Base-by-base conservation (phyloP, 2,113 vertebrate genomes). In the Cryptotis parvus region DNA sequence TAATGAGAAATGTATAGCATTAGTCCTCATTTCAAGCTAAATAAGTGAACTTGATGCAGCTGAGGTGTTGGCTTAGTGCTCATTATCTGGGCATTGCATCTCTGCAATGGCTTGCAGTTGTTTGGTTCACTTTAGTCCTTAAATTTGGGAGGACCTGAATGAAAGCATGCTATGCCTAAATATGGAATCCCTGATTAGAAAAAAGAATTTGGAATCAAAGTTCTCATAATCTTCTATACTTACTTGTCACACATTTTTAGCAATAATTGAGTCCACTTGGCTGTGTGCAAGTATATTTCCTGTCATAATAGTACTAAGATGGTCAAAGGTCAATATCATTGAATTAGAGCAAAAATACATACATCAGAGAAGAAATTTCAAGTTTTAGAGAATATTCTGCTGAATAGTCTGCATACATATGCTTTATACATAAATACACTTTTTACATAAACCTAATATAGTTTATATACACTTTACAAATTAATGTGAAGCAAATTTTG, bases 1-100 rank as follows among this genome's bases (percentile, higher is more conserved):
- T 93, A 92, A 39, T 52, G 80, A 76, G 90, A 94, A 93, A 80
- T 18, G 87, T 63, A 80, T 11, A 85, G 43, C 61, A 85, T 61
- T 52, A 73, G 85, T 65, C 16, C 74, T 88, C 16, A 85, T 82
- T 70, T 35, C 0, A 0, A 11, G 0, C 18, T 76, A 91, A 91
- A 26, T 73, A 84, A 69, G 41, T 80, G 68, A 95, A 58, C 45
- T 84, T 49, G 52, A 37, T 77, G 79, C 31, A 52, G 55, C 90
- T 2, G 80, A 29, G 14, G 68, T 2, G 1, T 86, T 86, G 0
- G 0, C 1, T 82, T 92, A 91, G 35, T 1, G 39, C 15, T 92
- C 52, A 49, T 80, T 93, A 18, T 2, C 5, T 6, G 76, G 49
- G 73, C 70, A 6, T 58, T 39, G 58, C 2, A 0, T 35, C 7